These are phyloP conservation scores for Chiloscyllium plagiosum DNA, from an alignment of 2,113 vertebrate genomes.

Conservation along the genomic window DNA sequence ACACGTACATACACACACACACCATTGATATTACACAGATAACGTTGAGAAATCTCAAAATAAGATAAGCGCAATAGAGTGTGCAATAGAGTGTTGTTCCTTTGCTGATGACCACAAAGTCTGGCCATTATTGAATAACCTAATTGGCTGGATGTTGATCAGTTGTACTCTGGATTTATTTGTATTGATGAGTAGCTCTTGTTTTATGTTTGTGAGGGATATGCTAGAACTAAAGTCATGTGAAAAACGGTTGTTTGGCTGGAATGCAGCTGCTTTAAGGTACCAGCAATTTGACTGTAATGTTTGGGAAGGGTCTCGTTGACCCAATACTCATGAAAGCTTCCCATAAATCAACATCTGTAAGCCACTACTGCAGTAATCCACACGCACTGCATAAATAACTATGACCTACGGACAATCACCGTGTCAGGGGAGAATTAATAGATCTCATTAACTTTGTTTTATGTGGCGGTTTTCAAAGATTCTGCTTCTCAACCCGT, in stretches of 20 bases:
- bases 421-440: neutral
- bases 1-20: neutral
- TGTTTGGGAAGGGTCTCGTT: neutral
- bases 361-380: neutral
- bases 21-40: neutral
- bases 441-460: conserved; percentile 15
- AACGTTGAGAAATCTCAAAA: neutral
- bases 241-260: neutral
- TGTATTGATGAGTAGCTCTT: neutral
- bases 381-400: neutral
- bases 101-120: neutral
- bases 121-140: neutral
- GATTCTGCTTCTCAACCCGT: neutral
- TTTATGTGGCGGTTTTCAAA: neutral
- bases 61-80: neutral
- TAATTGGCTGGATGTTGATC: neutral
- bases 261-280: neutral
- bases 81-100: neutral
- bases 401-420: neutral
- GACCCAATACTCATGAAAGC: neutral
- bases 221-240: neutral
- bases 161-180: neutral
- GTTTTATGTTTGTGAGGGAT: neutral
- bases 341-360: neutral
- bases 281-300: neutral